phyloP scores from a whole-genome alignment of 2,113 vertebrate genomes.

The Hystrix cristata region DNA sequence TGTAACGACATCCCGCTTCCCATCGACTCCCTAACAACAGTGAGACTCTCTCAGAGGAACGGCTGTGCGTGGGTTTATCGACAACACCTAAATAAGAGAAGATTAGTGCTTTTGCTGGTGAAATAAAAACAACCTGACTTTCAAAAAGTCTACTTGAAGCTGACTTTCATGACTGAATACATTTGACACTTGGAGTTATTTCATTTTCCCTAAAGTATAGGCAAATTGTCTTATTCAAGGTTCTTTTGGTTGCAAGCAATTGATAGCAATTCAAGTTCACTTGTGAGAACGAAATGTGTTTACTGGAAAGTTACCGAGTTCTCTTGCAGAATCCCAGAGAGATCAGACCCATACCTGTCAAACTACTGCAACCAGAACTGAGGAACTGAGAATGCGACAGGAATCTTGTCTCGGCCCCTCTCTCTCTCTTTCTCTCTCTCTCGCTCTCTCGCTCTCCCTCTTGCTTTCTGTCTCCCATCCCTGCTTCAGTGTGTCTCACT shows the following conservation, averaged over 20 bases:
- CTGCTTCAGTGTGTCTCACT: not conserved
- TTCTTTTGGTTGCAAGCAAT: not conserved
- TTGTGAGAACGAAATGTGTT: not conserved
- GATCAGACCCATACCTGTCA: not conserved
- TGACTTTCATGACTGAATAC: not conserved
- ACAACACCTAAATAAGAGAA: constrained; percentile 62
- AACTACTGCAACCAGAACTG: not conserved
- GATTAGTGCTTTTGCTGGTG: not conserved
- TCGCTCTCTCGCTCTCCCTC: not conserved
- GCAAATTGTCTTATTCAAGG: not conserved
- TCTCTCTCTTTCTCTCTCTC: not conserved
- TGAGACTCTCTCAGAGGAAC: constrained; percentile 61
- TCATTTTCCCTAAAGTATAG: constrained; percentile 25
- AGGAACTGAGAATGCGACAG: not conserved
- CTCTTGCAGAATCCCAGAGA: not conserved
- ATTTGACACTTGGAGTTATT: not conserved
- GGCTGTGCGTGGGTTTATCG: constrained; percentile 39
- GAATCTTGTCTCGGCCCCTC: not conserved
- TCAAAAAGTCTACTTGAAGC: constrained; percentile 54
- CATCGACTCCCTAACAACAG: constrained; percentile 26
- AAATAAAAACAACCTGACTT: constrained; percentile 58
- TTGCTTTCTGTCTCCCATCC: not conserved
- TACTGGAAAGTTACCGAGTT: constrained; percentile 28
- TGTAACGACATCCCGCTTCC: constrained; percentile 16
- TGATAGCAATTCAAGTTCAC: constrained; percentile 39